These are phyloP conservation scores for Morelia viridis DNA, from an alignment of 2,797 vertebrate genomes.

Conservation along the genomic window DNA sequence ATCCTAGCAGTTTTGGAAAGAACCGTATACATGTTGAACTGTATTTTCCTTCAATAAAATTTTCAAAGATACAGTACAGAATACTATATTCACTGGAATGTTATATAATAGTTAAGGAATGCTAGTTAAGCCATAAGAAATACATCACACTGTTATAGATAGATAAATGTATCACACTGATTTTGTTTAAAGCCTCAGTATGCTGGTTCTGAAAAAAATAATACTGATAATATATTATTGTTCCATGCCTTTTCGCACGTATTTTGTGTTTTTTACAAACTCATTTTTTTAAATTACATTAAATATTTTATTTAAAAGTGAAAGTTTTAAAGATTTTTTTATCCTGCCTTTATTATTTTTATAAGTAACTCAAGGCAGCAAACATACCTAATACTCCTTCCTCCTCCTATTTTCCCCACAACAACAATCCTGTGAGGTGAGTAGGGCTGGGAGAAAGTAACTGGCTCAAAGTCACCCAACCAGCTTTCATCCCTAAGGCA, in stretches of 20 bases:
- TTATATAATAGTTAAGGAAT: neutral
- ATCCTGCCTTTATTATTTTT: no score
- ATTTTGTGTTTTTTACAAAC: neutral
- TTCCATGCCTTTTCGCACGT: neutral
- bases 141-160: neutral
- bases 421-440: no score
- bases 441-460: no score
- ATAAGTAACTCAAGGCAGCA: no score
- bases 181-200: no score
- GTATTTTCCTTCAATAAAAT: neutral
- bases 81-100: neutral
- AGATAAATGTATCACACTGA: neutral
- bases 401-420: no score
- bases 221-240: no score
- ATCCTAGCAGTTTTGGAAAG: neutral
- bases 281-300: neutral
- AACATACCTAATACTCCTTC: no score
- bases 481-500: no score
- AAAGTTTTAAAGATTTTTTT: no score
- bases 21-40: neutral
- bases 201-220: neutral
- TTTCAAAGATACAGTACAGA: neutral
- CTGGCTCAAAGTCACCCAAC: no score
- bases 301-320: neutral
- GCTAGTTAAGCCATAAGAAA: conserved; percentile 6